Evolutionary conservation across 2,888 invertebrate genomes (phyloP).

Genomic region (Himalopsyche tibetana): DNA sequence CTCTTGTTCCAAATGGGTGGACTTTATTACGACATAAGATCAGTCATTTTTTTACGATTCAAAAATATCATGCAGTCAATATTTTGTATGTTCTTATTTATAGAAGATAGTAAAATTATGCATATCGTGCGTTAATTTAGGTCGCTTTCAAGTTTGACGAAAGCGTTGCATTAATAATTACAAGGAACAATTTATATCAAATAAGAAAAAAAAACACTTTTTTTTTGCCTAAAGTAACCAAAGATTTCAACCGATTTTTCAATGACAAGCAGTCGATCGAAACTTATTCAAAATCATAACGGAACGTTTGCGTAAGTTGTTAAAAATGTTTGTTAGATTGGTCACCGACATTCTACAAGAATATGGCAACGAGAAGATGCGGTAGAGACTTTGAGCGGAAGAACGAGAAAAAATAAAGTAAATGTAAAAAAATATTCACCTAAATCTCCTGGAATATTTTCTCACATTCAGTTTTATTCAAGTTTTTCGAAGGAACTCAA

Average conservation of each 20-base stretch:
- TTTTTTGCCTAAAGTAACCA: not conserved
- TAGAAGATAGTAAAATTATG: conserved; percentile 17
- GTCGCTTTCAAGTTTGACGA: not conserved
- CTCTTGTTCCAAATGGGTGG: conserved; percentile 38
- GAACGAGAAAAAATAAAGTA: too few species aligned
- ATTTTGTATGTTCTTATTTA: conserved; percentile 29
- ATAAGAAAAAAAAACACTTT: not conserved
- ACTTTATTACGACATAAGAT: conserved; percentile 41
- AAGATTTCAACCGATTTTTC: not conserved
- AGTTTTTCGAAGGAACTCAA: too few species aligned
- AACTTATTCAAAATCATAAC: not conserved
- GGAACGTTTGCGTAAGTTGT: too few species aligned
- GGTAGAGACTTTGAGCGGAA: too few species aligned
- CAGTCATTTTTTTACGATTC: conserved; percentile 41
- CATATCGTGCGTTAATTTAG: conserved; percentile 21
- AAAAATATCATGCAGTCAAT: conserved; percentile 36
- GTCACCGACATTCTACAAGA: too few species aligned
- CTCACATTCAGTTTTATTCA: too few species aligned
- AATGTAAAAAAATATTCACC: too few species aligned
- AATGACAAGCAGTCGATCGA: not conserved
- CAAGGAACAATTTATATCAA: not conserved
- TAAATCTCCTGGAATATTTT: too few species aligned
- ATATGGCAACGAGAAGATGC: too few species aligned
- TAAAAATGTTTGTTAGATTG: too few species aligned
- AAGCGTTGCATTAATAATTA: conserved; percentile 6